phyloP scores from a whole-genome alignment of 2,113 vertebrate genomes.

The Percina caprodes region DNA sequence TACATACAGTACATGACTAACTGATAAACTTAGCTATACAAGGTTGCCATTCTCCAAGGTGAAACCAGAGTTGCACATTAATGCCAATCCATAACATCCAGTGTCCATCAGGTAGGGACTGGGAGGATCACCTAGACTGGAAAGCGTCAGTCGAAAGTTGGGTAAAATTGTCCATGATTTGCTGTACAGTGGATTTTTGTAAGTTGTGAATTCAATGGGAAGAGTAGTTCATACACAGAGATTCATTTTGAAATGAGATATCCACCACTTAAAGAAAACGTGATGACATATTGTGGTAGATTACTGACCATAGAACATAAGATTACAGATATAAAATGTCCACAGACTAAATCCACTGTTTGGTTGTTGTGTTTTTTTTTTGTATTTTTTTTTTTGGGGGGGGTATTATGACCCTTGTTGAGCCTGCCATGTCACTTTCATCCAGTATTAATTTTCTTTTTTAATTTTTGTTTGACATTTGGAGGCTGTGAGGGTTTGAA shows the following conservation, averaged over 20 bases:
- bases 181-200: slow-evolving; percentile 58
- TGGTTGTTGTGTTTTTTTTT: not conserved
- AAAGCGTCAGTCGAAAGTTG: slow-evolving; percentile 41
- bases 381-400: not conserved
- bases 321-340: slow-evolving; percentile 4
- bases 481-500: slow-evolving; percentile 28
- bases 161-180: slow-evolving; percentile 46
- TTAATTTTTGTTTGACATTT: not conserved
- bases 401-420: not conserved
- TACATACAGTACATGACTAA: slow-evolving; percentile 78
- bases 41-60: slow-evolving; percentile 55
- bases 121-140: slow-evolving; percentile 32
- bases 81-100: slow-evolving; percentile 51
- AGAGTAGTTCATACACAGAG: slow-evolving; percentile 23
- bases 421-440: not conserved
- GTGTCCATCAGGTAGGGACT: slow-evolving; percentile 18
- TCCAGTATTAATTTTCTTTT: not conserved
- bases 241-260: slow-evolving; percentile 21
- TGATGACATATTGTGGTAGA: not conserved
- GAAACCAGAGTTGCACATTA: slow-evolving; percentile 56
- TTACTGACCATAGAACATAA: slow-evolving; percentile 1
- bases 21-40: slow-evolving; percentile 76
- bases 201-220: slow-evolving; percentile 30
- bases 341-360: slow-evolving; percentile 1
- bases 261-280: slow-evolving; percentile 12